These are phyloP conservation scores for Passer montanus DNA, from an alignment of 2,113 vertebrate genomes.

Conservation along the genomic window DNA sequence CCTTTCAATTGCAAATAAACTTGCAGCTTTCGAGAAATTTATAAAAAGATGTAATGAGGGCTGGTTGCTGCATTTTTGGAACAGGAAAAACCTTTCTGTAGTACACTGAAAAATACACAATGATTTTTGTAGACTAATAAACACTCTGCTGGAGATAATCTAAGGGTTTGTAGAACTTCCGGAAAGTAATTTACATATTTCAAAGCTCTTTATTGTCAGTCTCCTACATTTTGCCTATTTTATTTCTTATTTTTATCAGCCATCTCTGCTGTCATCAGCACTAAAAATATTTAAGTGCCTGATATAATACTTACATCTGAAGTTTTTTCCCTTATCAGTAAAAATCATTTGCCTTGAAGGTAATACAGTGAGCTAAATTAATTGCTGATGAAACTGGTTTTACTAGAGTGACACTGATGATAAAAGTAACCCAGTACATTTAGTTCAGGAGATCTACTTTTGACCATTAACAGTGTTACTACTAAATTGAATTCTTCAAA, in stretches of 20 bases:
- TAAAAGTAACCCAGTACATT: not conserved
- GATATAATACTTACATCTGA: not conserved
- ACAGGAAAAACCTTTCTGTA: not conserved
- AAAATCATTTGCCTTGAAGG: not conserved
- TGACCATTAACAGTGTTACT: not conserved
- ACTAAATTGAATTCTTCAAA: not conserved
- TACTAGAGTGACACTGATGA: not conserved
- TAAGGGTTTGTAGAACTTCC: conserved; percentile 5
- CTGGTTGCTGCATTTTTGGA: not conserved
- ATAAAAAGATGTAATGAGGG: not conserved
- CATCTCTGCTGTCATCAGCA: not conserved
- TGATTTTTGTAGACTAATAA: not conserved
- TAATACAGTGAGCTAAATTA: conserved; percentile 3
- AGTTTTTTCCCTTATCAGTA: conserved; percentile 2
- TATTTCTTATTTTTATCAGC: conserved; percentile 16
- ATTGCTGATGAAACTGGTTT: not conserved
- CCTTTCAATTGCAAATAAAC: conserved; percentile 13
- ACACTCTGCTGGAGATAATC: not conserved
- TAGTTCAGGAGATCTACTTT: not conserved
- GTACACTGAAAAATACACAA: not conserved
- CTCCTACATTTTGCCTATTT: conserved; percentile 14
- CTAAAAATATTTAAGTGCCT: not conserved
- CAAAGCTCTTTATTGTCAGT: not conserved
- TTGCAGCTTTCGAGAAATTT: not conserved
- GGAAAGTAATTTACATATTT: conserved; percentile 7